Percentiles rank a stretch among this genome's conserved stretches.
Conservation (phyloP, 2,888 invertebrate genomes). For the Helleia helle region DNA sequence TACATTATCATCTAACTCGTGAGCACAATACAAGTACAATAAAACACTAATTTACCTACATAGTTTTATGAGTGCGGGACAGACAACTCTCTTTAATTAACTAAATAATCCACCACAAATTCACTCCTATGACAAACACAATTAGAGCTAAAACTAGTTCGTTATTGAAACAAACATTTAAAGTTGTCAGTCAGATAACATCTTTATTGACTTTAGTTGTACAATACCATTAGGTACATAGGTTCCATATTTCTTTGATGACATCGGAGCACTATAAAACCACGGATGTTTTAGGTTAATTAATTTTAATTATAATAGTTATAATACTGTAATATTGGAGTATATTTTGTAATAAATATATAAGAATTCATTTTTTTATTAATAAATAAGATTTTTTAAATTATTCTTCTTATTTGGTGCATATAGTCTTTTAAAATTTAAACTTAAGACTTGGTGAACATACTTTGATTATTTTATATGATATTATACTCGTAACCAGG, state of each 20-base stretch:
- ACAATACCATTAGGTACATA: not conserved
- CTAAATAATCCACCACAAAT: not conserved
- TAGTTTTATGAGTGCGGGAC: constrained; percentile 5
- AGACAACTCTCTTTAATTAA: constrained; percentile 9
- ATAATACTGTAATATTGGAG: no score
- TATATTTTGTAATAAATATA: no score
- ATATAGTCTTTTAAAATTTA: no score
- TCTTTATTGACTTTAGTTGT: constrained; percentile 17
- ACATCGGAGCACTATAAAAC: not conserved
- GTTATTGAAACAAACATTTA: not conserved
- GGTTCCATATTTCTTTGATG: not conserved
- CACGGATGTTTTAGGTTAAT: no score
- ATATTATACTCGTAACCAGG: no score
- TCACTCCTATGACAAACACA: not conserved
- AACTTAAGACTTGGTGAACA: no score
- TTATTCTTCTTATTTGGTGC: no score
- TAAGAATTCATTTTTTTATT: no score
- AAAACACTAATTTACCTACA: constrained; percentile 5
- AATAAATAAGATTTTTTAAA: no score
- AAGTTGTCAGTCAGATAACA: constrained; percentile 15
- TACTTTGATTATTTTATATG: no score
- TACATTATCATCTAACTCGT: not conserved
- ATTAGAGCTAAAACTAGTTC: not conserved
- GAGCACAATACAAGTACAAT: not conserved
- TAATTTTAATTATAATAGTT: no score